Evolutionary conservation across 1,140 invertebrate genomes (phyloP).

Genomic region (Megalopta genalis): DNA sequence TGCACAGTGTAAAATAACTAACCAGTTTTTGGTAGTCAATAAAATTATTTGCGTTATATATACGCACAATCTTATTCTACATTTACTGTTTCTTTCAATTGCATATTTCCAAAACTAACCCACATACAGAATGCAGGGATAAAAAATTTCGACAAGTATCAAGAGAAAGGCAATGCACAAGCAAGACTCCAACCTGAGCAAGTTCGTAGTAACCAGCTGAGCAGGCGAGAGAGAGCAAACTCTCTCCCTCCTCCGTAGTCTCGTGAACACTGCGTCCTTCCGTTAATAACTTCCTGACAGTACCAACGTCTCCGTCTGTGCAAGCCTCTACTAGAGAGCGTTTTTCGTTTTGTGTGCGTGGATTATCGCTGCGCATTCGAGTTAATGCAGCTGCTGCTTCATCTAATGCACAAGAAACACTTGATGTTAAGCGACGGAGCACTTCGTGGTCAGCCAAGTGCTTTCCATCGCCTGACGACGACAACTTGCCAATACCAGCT

Average conservation of each 20-base stretch:
- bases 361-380: slow-evolving; percentile 93
- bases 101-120: too few relatives aligned
- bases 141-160: not conserved
- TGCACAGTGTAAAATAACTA: too few relatives aligned
- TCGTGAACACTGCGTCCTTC: slow-evolving; percentile 95
- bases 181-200: slow-evolving; percentile 85
- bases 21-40: too few relatives aligned
- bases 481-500: slow-evolving; percentile 87
- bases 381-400: slow-evolving; percentile 97
- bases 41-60: too few relatives aligned
- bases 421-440: slow-evolving; percentile 90
- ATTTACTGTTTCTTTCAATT: too few relatives aligned
- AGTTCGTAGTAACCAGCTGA: slow-evolving; percentile 96
- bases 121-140: too few relatives aligned
- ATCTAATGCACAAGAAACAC: slow-evolving; percentile 95
- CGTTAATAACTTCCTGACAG: slow-evolving; percentile 92
- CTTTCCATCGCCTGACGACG: slow-evolving; percentile 89
- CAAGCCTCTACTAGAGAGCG: slow-evolving; percentile 92
- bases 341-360: slow-evolving; percentile 81
- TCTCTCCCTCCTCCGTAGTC: slow-evolving; percentile 96
- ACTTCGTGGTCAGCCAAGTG: slow-evolving; percentile 90
- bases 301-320: slow-evolving; percentile 94
- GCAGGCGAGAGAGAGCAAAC: slow-evolving; percentile 93
- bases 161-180: not conserved
- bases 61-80: too few relatives aligned